Conservation (phyloP, 2,113 vertebrate species). For the Corythoichthys haematopterus region DNA sequence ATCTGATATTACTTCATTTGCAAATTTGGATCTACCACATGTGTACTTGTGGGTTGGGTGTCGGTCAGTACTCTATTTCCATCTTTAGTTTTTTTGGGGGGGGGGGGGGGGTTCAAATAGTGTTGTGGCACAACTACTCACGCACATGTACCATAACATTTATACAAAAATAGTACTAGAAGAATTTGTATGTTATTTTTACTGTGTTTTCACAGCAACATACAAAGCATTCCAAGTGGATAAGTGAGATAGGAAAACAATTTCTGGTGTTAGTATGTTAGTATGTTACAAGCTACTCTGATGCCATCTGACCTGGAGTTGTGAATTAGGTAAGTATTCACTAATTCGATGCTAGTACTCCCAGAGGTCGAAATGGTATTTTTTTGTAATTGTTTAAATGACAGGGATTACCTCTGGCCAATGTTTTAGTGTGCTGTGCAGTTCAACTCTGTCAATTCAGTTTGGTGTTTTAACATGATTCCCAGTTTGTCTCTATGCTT, state of each 20-base stretch:
- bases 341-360: neutral
- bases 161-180: neutral
- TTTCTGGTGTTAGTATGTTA: too few species aligned
- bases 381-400: neutral
- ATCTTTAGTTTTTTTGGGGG: neutral
- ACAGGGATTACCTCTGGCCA: neutral
- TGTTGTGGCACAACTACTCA: neutral
- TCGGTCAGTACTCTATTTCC: neutral
- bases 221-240: neutral
- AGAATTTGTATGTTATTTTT: neutral
- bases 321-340: neutral
- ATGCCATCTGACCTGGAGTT: too few species aligned
- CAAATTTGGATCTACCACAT: conserved; percentile 4
- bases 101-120: neutral
- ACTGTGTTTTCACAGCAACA: neutral
- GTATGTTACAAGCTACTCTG: too few species aligned
- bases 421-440: neutral
- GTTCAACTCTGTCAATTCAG: neutral
- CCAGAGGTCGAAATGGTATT: neutral
- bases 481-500: neutral
- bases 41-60: neutral
- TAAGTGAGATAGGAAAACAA: too few species aligned
- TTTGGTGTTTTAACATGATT: neutral
- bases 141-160: neutral
- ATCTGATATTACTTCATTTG: conserved; percentile 9